Percentiles rank a stretch among this genome's conserved stretches.
Evolutionary conservation across 2,888 invertebrate species (phyloP).

Genomic region (Limenitis arthemis): DNA sequence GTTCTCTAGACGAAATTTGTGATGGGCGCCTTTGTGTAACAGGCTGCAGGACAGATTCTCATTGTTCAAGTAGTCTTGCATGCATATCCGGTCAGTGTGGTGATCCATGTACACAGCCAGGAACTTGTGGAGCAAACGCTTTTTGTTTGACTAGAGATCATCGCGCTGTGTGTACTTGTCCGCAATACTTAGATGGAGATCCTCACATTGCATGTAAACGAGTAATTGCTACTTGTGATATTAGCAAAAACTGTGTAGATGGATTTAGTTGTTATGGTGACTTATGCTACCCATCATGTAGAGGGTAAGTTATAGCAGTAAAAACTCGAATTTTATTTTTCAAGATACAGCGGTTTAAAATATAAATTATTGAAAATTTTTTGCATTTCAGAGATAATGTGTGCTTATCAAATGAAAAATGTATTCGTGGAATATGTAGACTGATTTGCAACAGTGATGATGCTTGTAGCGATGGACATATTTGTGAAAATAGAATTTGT

Average conservation of each 20-base stretch:
- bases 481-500: conserved; percentile 90
- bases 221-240: conserved; percentile 74
- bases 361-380: too few relatives aligned
- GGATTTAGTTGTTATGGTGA: conserved; percentile 84
- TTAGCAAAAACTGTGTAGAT: conserved; percentile 77
- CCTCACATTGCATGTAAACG: conserved; percentile 81
- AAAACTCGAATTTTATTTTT: too few relatives aligned
- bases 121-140: conserved; percentile 89
- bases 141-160: conserved; percentile 80
- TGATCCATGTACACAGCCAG: conserved; percentile 82
- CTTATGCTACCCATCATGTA: conserved; percentile 83
- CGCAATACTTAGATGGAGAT: conserved; percentile 80
- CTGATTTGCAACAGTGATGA: conserved; percentile 90
- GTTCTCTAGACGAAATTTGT: conserved; percentile 89
- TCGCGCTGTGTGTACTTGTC: conserved; percentile 81
- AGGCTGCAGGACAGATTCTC: conserved; percentile 86
- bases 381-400: conserved; percentile 77
- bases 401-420: conserved; percentile 89
- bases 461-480: conserved; percentile 84
- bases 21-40: conserved; percentile 83
- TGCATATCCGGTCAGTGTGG: conserved; percentile 86
- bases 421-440: conserved; percentile 86
- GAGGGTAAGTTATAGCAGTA: conserved; percentile 65
- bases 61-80: conserved; percentile 80
- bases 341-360: too few relatives aligned